These are phyloP conservation scores for Hyalella azteca DNA, from an alignment of 2,888 invertebrate genomes.

Conservation along the genomic window DNA sequence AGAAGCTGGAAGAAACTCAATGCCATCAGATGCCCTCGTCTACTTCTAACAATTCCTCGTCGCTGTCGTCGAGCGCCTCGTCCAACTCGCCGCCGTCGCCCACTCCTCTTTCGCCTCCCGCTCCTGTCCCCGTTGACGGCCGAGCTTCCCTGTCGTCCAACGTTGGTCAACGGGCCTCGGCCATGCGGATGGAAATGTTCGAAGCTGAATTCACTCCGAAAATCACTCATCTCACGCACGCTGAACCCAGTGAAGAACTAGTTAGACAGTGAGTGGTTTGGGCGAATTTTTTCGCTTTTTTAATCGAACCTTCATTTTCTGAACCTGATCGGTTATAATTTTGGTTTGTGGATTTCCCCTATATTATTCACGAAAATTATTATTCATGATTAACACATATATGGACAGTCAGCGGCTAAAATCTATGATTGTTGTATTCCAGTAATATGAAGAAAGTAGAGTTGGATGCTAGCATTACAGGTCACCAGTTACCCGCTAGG, in stretches of 20 bases:
- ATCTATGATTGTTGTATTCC: too few species aligned
- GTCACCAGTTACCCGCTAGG: too few species aligned
- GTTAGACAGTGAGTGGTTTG: neutral
- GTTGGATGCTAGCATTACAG: too few species aligned
- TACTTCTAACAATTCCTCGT: conserved; percentile 21
- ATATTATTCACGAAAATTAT: too few species aligned
- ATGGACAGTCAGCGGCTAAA: too few species aligned
- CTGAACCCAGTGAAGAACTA: conserved; percentile 15
- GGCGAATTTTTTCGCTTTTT: too few species aligned
- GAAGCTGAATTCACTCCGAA: neutral
- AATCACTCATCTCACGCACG: neutral
- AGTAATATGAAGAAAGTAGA: too few species aligned
- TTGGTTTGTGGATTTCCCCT: too few species aligned
- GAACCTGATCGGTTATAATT: too few species aligned
- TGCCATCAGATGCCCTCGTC: conserved; percentile 33
- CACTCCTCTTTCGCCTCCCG: neutral
- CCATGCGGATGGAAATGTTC: neutral
- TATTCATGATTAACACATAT: too few species aligned
- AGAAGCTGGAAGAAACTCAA: conserved; percentile 53
- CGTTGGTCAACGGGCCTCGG: neutral
- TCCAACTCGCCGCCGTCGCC: conserved; percentile 26
- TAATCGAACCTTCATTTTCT: too few species aligned
- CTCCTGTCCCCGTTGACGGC: neutral
- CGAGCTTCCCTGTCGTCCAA: neutral
- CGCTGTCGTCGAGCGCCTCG: neutral